phyloP scores from a whole-genome alignment of 92 coral and sea anemone species.

The Chrysogorgia sp. region DNA sequence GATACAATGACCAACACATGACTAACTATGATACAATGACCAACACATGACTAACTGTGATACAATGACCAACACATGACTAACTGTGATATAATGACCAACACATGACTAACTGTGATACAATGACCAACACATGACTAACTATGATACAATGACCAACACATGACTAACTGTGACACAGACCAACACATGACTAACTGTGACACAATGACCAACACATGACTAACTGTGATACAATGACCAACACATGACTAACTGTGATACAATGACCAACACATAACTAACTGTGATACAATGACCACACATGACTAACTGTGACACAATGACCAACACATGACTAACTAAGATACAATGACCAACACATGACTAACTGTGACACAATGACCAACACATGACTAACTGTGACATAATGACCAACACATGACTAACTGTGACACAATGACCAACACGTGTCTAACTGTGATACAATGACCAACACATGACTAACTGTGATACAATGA shows the following conservation, averaged over 20 bases:
- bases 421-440: neutral
- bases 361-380: too few relatives aligned
- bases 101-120: neutral
- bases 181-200: neutral
- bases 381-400: neutral
- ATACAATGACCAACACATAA: too few relatives aligned
- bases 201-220: neutral
- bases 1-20: too few relatives aligned
- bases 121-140: too few relatives aligned
- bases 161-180: neutral
- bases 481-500: too few relatives aligned
- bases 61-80: neutral
- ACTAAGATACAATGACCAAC: neutral
- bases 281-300: neutral
- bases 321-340: too few relatives aligned
- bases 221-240: neutral
- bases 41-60: neutral
- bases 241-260: neutral
- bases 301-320: neutral
- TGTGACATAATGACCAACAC: neutral
- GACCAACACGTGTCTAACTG: neutral
- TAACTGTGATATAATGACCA: neutral
- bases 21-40: neutral
- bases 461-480: neutral
- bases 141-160: neutral